Conservation (phyloP, 2,113 vertebrate species). For the Gracilinanus agilis region DNA sequence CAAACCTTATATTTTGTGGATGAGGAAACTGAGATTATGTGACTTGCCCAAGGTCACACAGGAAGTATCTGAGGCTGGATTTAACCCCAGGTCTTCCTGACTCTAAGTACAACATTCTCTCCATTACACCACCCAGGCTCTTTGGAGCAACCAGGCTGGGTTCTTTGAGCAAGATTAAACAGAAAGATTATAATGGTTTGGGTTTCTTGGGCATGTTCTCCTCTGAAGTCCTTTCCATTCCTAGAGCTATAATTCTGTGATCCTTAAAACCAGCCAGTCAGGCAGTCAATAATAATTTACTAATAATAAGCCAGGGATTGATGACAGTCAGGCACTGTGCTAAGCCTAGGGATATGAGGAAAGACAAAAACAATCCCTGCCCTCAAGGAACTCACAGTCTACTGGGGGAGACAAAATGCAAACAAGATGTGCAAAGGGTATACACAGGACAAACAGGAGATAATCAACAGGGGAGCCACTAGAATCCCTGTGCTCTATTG, state of each 20-base stretch:
- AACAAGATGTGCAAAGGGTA: neutral
- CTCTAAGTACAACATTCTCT: neutral
- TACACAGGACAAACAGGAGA: neutral
- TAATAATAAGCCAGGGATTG: neutral
- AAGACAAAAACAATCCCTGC: neutral
- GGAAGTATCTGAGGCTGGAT: neutral
- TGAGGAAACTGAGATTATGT: neutral
- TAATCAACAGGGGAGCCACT: neutral
- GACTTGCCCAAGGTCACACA: neutral
- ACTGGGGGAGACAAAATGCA: neutral
- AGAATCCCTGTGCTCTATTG: neutral
- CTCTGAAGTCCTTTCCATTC: neutral
- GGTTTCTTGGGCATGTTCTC: neutral
- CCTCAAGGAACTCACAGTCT: neutral
- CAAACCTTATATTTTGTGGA: neutral
- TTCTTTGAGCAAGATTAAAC: neutral
- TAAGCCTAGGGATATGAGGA: neutral
- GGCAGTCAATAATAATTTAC: neutral
- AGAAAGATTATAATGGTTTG: neutral
- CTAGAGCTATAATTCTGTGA: too few relatives aligned
- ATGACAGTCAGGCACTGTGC: neutral
- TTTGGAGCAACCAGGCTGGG: neutral
- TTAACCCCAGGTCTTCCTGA: neutral
- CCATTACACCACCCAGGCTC: neutral
- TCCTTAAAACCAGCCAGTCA: neutral